phyloP scores from a whole-genome alignment of 2,888 invertebrate genomes.

The Odiellus spinosus region DNA sequence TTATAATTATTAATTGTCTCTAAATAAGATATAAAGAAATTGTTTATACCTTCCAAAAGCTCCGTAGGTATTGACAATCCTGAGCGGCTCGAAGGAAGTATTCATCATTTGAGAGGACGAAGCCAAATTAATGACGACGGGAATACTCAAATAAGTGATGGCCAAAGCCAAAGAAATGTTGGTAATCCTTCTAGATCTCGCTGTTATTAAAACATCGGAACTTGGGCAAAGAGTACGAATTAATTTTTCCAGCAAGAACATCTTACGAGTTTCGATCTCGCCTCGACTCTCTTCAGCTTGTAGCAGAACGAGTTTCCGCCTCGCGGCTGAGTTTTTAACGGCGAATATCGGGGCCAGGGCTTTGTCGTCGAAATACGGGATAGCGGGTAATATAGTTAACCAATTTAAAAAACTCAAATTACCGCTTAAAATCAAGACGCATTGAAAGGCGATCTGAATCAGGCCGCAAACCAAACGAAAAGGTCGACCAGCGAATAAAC shows the following conservation, averaged over 20 bases:
- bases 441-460: constrained; percentile 31
- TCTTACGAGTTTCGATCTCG: constrained; percentile 1
- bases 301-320: constrained; percentile 1
- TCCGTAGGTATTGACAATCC: constrained; percentile 34
- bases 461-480: constrained; percentile 27
- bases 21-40: background rate
- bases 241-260: too few species aligned
- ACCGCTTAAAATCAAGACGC: constrained; percentile 31
- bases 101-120: constrained; percentile 32
- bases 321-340: background rate
- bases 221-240: background rate
- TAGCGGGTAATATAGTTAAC: constrained; percentile 31
- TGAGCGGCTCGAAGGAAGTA: constrained; percentile 32
- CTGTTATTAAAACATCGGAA: background rate
- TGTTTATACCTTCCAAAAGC: constrained; percentile 34
- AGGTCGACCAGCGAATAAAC: constrained; percentile 25
- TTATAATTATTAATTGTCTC: background rate
- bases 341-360: constrained; percentile 14
- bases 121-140: constrained; percentile 31
- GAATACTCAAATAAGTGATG: constrained; percentile 31
- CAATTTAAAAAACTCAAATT: constrained; percentile 34
- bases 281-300: background rate
- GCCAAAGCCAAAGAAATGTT: constrained; percentile 26
- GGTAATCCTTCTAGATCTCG: constrained; percentile 21
- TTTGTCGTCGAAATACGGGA: constrained; percentile 33